Evolutionary conservation across 2,113 vertebrate genomes (phyloP).

Genomic region (Microcebus murinus): DNA sequence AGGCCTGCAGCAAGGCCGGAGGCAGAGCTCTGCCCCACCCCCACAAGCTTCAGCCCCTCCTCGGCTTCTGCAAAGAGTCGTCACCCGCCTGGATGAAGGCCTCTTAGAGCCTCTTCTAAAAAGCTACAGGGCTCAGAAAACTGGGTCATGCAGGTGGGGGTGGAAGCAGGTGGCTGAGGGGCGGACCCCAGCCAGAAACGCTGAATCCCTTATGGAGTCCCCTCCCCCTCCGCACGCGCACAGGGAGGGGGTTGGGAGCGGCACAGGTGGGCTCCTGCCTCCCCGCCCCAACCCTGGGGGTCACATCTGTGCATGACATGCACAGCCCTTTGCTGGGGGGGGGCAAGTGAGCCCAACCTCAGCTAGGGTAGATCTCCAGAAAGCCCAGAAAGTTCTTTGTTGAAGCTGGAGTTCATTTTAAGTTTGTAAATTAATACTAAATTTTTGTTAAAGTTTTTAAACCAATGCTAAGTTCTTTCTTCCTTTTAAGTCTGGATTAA

Average conservation of each 20-base stretch:
- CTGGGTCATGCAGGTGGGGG: fast-evolving
- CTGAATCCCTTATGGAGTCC: background rate
- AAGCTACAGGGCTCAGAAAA: background rate
- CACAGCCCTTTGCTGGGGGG: background rate
- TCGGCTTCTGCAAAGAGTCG: background rate
- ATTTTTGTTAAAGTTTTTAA: background rate
- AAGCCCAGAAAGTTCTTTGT: background rate
- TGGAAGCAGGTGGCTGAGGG: background rate
- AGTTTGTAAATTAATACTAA: background rate
- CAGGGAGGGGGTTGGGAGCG: background rate
- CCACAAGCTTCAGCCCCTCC: background rate
- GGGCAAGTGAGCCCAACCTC: background rate
- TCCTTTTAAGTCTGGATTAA: background rate
- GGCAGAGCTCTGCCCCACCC: background rate
- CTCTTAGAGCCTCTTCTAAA: background rate
- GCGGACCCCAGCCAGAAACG: background rate
- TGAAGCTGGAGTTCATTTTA: background rate
- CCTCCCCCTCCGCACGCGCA: background rate
- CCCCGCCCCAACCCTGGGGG: background rate
- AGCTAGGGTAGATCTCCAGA: background rate
- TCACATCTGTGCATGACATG: background rate
- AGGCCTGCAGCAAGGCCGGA: background rate
- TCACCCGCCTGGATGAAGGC: background rate
- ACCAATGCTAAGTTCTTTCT: background rate
- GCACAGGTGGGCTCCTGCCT: background rate